These are phyloP conservation scores for Cheiracanthium punctorium DNA, from an alignment of 2,888 invertebrate genomes.

Conservation along the genomic window DNA sequence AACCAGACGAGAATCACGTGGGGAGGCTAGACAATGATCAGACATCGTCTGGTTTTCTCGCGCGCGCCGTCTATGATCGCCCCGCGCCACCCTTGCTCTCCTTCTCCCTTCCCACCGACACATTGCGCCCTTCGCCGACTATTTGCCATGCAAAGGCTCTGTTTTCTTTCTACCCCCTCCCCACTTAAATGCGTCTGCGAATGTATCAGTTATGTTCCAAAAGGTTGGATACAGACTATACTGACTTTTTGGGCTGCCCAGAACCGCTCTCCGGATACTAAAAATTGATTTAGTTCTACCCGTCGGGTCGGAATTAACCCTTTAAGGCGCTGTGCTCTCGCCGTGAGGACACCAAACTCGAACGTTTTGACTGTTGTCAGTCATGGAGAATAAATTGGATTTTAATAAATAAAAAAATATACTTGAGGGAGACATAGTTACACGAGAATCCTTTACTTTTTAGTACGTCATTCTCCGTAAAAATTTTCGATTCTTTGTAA, in stretches of 20 bases:
- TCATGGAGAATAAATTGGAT: too few species aligned
- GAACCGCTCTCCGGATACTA: not conserved
- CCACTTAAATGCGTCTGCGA: slow-evolving; percentile 19
- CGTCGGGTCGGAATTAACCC: too few species aligned
- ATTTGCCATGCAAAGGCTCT: slow-evolving; percentile 57
- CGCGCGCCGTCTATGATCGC: slow-evolving; percentile 51
- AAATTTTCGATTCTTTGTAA: too few species aligned
- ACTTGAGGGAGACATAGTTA: too few species aligned
- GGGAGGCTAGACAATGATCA: slow-evolving; percentile 65
- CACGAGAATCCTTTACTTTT: too few species aligned
- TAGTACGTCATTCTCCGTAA: too few species aligned
- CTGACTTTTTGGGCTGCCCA: not conserved
- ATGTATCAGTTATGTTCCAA: slow-evolving; percentile 52
- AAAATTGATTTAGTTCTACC: too few species aligned
- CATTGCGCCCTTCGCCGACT: slow-evolving; percentile 8
- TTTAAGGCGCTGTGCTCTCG: too few species aligned
- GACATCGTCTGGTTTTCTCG: slow-evolving; percentile 64
- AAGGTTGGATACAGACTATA: not conserved
- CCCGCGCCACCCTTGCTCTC: slow-evolving; percentile 1
- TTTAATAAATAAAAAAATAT: too few species aligned
- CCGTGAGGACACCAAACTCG: too few species aligned
- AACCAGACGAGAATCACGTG: slow-evolving; percentile 60
- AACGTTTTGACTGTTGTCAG: too few species aligned
- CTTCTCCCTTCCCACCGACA: not conserved
- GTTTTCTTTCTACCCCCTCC: not conserved